Base-by-base conservation (phyloP, 37 sponge, comb jelly and placozoan genomes). In the Bolinopsis microptera region DNA sequence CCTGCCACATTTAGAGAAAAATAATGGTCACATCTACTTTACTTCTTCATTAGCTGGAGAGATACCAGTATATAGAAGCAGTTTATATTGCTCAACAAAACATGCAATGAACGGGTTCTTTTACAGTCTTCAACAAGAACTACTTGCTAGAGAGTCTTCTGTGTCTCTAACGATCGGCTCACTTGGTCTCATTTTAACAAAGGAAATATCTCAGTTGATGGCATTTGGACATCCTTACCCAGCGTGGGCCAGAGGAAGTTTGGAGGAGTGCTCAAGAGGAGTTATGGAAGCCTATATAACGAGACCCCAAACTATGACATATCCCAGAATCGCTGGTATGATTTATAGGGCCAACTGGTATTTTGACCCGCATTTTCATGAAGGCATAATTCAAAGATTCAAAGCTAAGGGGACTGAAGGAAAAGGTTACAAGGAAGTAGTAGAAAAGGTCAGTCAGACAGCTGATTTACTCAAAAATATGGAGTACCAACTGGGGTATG, bases 91-190 rank as follows among this genome's bases (percentile, higher is more conserved):
- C 37, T 77, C 80, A 16, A 77, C 80, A 3, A 77, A 77, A 36
- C 80, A 77, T 77, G 80, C 80, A 0, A 77, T 77, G 80, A 77
- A 77, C 36, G 80, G 80, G 36, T 77, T 77, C 21, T 77, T 77
- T 36, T 77, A 77, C 80, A 77, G 80, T 77, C 37, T 77, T 2
- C 80, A 77, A 34, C 80, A 77, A 32, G 80, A 77, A 35, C 37
- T 77, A 1, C 35, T 77, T 28, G 80, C 80, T 1, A 77, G 33
- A 35, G 80, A 77, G 37, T 77, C 80, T 34, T 1, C 35, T 3
- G 80, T 77, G 28, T 77, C 80, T 0, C 80, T 77, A 16, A 77
- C 80, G 0, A 35, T 77, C 21, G 80, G 80, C 0, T 34, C 80
- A 28, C 33, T 77, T 36, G 80, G 80, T 0, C 32, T 77, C 36